Conservation (phyloP, 2,888 invertebrate species). For the Alentia gelatinosa region DNA sequence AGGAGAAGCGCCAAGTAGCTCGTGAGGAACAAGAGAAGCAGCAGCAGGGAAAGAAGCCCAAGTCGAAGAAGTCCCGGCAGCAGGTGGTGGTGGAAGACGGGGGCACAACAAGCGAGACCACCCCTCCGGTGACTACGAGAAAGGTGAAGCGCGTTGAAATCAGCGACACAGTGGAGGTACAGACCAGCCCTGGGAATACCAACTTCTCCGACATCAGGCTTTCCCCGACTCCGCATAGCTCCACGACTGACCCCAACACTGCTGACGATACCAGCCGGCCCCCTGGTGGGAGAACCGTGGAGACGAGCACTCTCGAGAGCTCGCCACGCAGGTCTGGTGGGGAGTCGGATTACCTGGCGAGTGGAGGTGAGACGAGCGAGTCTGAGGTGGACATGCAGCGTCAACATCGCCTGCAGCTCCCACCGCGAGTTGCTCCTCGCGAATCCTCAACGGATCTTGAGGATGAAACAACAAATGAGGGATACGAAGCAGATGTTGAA, state of each 20-base stretch:
- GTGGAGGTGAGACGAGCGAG: conserved; percentile 15
- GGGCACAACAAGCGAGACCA: background rate
- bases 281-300: background rate
- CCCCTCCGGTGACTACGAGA: background rate
- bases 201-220: background rate
- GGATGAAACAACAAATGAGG: background rate
- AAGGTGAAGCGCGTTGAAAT: background rate
- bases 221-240: background rate
- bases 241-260: background rate
- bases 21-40: background rate
- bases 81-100: background rate
- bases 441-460: background rate
- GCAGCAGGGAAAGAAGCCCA: background rate
- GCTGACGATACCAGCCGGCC: background rate
- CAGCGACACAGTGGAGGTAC: background rate
- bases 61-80: background rate
- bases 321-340: background rate
- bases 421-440: background rate
- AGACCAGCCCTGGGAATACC: background rate
- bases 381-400: background rate
- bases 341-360: background rate
- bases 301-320: background rate
- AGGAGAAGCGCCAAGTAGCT: background rate
- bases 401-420: background rate
- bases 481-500: conserved; percentile 31